phyloP scores from a whole-genome alignment of 2,113 vertebrate species.

The Felis catus region DNA sequence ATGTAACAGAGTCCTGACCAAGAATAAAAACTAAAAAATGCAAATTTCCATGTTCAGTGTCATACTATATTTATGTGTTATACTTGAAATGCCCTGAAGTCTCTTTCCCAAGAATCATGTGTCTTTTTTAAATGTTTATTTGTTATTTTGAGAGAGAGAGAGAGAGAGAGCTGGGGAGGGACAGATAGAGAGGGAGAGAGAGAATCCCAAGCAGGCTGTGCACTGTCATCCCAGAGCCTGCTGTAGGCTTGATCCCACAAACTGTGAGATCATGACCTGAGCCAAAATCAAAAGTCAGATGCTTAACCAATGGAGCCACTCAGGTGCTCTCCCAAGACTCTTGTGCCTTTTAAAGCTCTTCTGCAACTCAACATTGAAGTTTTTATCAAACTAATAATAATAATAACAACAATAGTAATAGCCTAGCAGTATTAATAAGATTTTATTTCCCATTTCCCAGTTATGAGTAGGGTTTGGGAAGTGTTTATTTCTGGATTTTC shows the following conservation, averaged over 20 bases:
- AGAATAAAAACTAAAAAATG: not conserved
- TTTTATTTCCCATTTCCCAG: not conserved
- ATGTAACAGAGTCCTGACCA: not conserved
- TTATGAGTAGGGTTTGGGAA: not conserved
- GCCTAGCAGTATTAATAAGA: not conserved
- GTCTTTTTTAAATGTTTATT: not conserved
- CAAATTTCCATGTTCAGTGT: not conserved
- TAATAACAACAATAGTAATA: no score
- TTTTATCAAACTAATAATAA: not conserved
- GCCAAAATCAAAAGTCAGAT: no score
- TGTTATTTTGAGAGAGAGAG: no score
- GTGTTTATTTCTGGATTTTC: slow-evolving; percentile 11
- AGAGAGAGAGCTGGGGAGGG: no score
- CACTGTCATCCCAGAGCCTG: no score
- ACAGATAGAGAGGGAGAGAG: no score
- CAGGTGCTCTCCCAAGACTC: not conserved
- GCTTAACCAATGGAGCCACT: no score
- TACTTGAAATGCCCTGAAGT: not conserved
- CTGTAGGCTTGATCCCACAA: no score
- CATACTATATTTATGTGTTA: not conserved
- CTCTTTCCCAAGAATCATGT: not conserved
- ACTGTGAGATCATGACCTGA: no score
- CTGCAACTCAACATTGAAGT: not conserved
- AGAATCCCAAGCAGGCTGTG: no score
- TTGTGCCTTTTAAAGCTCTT: not conserved